These are phyloP conservation scores for Drosophila ezoana DNA, from an alignment of 2,888 invertebrate genomes.

Conservation along the genomic window DNA sequence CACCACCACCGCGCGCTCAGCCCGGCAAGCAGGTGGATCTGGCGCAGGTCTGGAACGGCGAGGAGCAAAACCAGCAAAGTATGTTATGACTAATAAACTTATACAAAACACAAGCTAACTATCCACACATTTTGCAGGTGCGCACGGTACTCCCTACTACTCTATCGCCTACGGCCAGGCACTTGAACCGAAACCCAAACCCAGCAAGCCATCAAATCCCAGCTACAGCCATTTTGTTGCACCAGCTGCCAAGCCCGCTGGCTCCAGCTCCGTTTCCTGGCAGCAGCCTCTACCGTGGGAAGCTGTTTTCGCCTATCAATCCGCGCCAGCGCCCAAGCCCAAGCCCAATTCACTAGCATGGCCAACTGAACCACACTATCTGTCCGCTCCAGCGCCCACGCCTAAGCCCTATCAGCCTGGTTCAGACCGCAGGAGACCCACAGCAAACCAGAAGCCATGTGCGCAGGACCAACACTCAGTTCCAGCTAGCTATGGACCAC, in stretches of 20 bases:
- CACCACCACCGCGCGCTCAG: neutral
- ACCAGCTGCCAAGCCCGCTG: neutral
- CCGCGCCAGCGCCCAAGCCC: constrained; percentile 10
- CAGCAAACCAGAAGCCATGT: constrained; percentile 9
- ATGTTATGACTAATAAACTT: neutral
- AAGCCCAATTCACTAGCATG: neutral
- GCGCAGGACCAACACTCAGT: constrained; percentile 3
- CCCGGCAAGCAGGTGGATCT: constrained; percentile 20
- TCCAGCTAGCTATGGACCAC: constrained; percentile 8
- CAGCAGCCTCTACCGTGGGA: constrained; percentile 62
- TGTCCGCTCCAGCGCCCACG: neutral
- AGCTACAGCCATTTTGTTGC: constrained; percentile 6
- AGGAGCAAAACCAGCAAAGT: constrained; percentile 38
- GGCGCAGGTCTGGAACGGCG: constrained; percentile 39
- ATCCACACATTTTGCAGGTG: constrained; percentile 17
- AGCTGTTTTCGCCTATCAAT: constrained; percentile 16
- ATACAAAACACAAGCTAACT: neutral
- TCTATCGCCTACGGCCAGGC: constrained; percentile 37
- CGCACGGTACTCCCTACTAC: constrained; percentile 6
- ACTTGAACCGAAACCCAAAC: constrained; percentile 15
- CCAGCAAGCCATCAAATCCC: constrained; percentile 1
- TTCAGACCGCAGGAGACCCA: neutral
- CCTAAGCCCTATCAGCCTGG: neutral
- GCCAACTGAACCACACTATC: neutral
- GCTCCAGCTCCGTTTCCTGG: constrained; percentile 35